A percentile compares a stretch with the other conserved stretches of the same genome.
Conservation (phyloP, 2,888 invertebrate species). For the Psococerastis gibbosa region DNA sequence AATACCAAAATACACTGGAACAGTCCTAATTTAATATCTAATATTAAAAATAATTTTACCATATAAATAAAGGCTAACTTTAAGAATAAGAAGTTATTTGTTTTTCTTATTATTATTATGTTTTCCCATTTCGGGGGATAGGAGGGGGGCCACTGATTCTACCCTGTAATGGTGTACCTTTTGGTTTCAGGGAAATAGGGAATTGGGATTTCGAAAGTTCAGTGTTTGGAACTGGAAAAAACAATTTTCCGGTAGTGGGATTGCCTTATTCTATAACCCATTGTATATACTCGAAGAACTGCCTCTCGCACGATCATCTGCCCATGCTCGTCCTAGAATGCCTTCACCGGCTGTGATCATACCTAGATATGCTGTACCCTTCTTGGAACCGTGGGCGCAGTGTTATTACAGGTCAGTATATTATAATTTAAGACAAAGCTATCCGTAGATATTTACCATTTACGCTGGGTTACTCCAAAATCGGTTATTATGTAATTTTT, state of each 20-base stretch:
- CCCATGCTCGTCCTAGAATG: constrained; percentile 13
- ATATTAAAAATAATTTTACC: no score
- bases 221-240: constrained; percentile 84
- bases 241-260: constrained; percentile 67
- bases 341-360: constrained; percentile 24
- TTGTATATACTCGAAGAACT: constrained; percentile 33
- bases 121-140: constrained; percentile 5
- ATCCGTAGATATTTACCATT: no score
- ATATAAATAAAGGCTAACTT: neutral
- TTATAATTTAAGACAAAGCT: no score
- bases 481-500: no score
- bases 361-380: constrained; percentile 30
- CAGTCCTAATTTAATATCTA: no score
- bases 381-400: constrained; percentile 61
- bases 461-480: no score
- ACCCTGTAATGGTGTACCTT: no score
- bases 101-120: constrained; percentile 2
- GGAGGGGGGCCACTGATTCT: neutral
- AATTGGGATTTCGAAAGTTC: constrained; percentile 45
- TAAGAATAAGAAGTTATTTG: constrained; percentile 4
- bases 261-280: constrained; percentile 68
- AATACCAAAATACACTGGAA: no score
- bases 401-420: constrained; percentile 81
- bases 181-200: constrained; percentile 28
- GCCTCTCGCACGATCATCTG: constrained; percentile 17